These are phyloP conservation scores for Zingel zingel DNA, from an alignment of 2,113 vertebrate genomes.

Conservation along the genomic window DNA sequence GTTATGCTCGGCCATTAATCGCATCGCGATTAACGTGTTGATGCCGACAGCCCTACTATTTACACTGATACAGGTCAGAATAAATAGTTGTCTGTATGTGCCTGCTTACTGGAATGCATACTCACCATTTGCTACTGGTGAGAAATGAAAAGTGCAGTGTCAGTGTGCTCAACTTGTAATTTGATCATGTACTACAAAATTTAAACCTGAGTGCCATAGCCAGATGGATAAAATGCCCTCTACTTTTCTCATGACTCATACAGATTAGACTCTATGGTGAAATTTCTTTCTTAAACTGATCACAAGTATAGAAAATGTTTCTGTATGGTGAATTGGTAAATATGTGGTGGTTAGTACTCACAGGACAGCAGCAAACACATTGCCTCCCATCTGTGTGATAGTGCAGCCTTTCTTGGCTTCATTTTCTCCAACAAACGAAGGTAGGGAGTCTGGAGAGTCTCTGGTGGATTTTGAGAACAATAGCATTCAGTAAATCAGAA, in stretches of 20 bases:
- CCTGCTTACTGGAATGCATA: neutral
- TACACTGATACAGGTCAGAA: too few species aligned
- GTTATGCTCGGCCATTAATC: too few species aligned
- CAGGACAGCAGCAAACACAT: slow-evolving; percentile 94
- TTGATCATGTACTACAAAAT: neutral
- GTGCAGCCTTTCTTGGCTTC: slow-evolving; percentile 91
- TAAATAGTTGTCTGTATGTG: too few species aligned
- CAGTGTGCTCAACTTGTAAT: neutral
- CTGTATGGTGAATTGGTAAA: neutral
- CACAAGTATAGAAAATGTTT: neutral
- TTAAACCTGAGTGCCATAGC: neutral
- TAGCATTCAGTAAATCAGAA: slow-evolving; percentile 15
- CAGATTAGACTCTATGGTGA: neutral
- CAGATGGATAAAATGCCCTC: neutral
- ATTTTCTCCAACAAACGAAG: slow-evolving; percentile 92
- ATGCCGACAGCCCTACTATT: too few species aligned
- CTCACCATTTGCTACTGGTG: neutral
- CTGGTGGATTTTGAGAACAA: slow-evolving; percentile 72
- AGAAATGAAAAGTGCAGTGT: neutral
- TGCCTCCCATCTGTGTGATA: slow-evolving; percentile 93
- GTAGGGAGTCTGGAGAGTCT: slow-evolving; percentile 92
- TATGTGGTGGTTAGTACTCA: slow-evolving; percentile 79
- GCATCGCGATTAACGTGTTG: too few species aligned
- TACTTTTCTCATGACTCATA: neutral
- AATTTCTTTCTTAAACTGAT: neutral